Conservation (phyloP, 1,140 invertebrate genomes). For the Temnothorax longispinosus region DNA sequence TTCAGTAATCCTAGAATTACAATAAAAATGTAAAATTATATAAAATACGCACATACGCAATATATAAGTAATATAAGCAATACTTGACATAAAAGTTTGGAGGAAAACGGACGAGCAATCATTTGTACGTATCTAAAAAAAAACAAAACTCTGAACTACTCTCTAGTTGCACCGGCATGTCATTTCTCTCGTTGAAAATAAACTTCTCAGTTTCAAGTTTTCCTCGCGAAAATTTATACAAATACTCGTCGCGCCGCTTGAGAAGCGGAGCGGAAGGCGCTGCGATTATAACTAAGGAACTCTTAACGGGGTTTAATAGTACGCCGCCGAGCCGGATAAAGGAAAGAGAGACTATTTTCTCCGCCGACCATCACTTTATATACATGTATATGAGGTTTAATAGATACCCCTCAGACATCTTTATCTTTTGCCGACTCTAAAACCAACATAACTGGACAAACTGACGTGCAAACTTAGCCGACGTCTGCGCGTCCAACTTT, state of each 20-base stretch:
- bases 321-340: conserved; percentile 22
- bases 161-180: neutral
- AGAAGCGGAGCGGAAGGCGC: conserved; percentile 36
- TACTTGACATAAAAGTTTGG: neutral
- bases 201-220: neutral
- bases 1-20: neutral
- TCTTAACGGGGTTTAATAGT: conserved; percentile 48
- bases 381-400: conserved; percentile 56
- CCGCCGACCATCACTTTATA: conserved; percentile 10
- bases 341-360: conserved; percentile 30
- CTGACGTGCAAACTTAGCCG: conserved; percentile 54
- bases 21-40: neutral
- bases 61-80: neutral
- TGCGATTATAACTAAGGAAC: conserved; percentile 51
- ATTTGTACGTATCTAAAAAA: neutral
- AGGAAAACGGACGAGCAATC: neutral
- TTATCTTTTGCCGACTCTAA: conserved; percentile 52
- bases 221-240: conserved; percentile 40
- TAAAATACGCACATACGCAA: neutral
- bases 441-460: conserved; percentile 55
- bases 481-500: conserved; percentile 48
- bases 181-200: conserved; percentile 37
- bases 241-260: conserved; percentile 40
- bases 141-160: neutral
- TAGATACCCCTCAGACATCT: conserved; percentile 36